Conservation (phyloP, 1,140 invertebrate genomes). For the Drosophila pseudoobscura region DNA sequence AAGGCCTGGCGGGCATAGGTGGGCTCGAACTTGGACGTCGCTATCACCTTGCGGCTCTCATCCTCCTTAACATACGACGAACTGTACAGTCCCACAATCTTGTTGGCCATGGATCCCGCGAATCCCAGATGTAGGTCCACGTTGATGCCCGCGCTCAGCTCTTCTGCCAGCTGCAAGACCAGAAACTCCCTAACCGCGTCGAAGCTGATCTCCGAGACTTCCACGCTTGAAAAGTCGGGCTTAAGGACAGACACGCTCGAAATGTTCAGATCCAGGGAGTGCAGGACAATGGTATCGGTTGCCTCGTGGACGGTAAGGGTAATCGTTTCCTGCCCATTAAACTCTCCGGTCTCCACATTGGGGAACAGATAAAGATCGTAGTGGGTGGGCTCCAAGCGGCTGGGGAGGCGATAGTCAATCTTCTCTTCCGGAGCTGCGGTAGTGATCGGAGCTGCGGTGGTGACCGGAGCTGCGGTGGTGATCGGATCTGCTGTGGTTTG, state of each 20-base stretch:
- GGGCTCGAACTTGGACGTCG: constrained; percentile 96
- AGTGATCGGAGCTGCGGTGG: neutral
- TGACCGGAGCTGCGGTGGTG: constrained; percentile 1
- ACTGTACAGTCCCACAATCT: constrained; percentile 84
- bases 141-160: constrained; percentile 17
- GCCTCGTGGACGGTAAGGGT: constrained; percentile 85
- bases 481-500: constrained; percentile 1
- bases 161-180: constrained; percentile 54
- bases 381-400: constrained; percentile 87
- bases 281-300: constrained; percentile 87
- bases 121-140: constrained; percentile 76
- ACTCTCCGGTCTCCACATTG: constrained; percentile 87
- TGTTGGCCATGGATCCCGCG: constrained; percentile 83
- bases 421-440: constrained; percentile 47
- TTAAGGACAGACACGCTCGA: constrained; percentile 23
- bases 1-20: constrained; percentile 96
- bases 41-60: constrained; percentile 86
- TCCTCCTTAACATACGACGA: constrained; percentile 82
- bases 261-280: constrained; percentile 85
- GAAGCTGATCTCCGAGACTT: constrained; percentile 34
- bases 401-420: constrained; percentile 86
- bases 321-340: constrained; percentile 89
- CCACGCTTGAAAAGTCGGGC: constrained; percentile 5
- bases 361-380: constrained; percentile 92
- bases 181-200: constrained; percentile 67